Percentiles rank a stretch among this genome's conserved stretches.
Evolutionary conservation across 1,140 invertebrate species (phyloP).

Genomic region (Leptonema lineaticorne): DNA sequence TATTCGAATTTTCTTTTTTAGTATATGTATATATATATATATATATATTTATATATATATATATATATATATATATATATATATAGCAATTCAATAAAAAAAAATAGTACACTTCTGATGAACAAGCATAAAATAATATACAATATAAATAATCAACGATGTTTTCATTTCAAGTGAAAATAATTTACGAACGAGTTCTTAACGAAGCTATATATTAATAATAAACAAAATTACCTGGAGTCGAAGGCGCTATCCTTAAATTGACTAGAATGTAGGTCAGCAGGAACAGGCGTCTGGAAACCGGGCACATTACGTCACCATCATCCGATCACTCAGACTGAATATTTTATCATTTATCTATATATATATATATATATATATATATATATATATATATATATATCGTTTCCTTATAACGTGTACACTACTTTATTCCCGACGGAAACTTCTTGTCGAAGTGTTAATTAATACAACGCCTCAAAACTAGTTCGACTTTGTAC

Average conservation of each 20-base stretch:
- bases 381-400: neutral
- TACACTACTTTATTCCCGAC: too few species aligned
- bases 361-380: neutral
- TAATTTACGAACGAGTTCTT: too few species aligned
- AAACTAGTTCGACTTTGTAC: too few species aligned
- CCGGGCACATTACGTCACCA: conserved; percentile 33
- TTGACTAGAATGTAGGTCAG: conserved; percentile 14
- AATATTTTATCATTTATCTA: neutral
- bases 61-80: neutral
- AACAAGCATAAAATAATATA: too few species aligned
- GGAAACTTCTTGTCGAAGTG: too few species aligned
- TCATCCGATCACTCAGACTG: conserved; percentile 20
- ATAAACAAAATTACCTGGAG: conserved; percentile 19
- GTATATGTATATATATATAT: neutral
- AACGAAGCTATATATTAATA: too few species aligned
- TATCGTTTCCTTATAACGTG: too few species aligned
- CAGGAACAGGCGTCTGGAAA: conserved; percentile 10
- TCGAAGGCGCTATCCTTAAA: conserved; percentile 20
- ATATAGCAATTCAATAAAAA: too few species aligned
- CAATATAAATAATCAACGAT: too few species aligned
- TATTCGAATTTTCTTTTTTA: neutral
- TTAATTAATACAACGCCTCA: too few species aligned
- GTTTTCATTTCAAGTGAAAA: too few species aligned
- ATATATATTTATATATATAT: neutral
- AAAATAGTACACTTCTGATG: too few species aligned